A percentile compares a stretch with the other conserved stretches of the same genome.
Conservation (phyloP, 2,888 invertebrate genomes). For the Callyntrura sp. region DNA sequence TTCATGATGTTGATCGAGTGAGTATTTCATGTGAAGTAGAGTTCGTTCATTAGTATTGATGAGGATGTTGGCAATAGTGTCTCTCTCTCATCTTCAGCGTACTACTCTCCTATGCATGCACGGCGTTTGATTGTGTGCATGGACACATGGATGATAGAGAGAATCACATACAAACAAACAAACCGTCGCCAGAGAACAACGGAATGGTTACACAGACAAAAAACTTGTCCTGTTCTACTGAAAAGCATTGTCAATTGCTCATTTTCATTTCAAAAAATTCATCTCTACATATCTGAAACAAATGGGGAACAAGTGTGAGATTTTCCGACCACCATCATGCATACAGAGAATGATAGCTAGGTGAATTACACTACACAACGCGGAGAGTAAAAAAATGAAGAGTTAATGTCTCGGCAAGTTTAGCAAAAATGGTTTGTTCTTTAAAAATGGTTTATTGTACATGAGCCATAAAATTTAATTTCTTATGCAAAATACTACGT, state of each 20-base stretch:
- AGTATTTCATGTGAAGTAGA: slow-evolving; percentile 42
- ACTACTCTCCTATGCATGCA: neutral
- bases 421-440: slow-evolving; percentile 26
- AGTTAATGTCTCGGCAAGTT: neutral
- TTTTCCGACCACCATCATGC: neutral
- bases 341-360: neutral
- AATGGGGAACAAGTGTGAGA: neutral
- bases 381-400: slow-evolving; percentile 28
- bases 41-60: slow-evolving; percentile 44
- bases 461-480: slow-evolving; percentile 53
- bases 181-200: neutral
- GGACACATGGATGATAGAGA: neutral
- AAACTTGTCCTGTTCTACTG: slow-evolving; percentile 45
- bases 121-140: slow-evolving; percentile 15
- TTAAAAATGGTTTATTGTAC: slow-evolving; percentile 29
- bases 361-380: neutral
- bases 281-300: slow-evolving; percentile 42
- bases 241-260: slow-evolving; percentile 54
- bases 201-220: neutral
- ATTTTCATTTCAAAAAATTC: slow-evolving; percentile 45
- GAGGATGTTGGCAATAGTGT: slow-evolving; percentile 18
- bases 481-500: slow-evolving; percentile 51
- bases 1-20: slow-evolving; percentile 10
- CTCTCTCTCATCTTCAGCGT: neutral
- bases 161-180: slow-evolving; percentile 18